These are phyloP conservation scores for Chymomyza procnemis DNA, from an alignment of 2,888 invertebrate genomes.

Conservation along the genomic window DNA sequence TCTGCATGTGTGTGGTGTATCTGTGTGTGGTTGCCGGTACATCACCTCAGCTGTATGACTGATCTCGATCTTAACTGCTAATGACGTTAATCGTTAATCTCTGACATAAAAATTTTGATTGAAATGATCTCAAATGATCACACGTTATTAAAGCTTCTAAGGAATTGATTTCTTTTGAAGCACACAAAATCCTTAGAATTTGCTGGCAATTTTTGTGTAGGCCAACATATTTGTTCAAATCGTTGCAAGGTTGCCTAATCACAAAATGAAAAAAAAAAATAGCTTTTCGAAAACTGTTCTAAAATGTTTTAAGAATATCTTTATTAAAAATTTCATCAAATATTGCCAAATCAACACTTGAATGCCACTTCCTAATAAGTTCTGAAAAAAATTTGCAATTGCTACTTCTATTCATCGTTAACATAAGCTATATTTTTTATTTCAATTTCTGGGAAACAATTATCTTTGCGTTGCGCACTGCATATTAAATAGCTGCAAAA, in stretches of 20 bases:
- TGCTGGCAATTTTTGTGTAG: not conserved
- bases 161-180: not conserved
- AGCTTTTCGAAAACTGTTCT: too few relatives aligned
- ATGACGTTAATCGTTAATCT: conserved; percentile 76
- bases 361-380: too few relatives aligned
- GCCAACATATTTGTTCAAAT: too few relatives aligned
- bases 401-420: not conserved
- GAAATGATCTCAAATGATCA: conserved; percentile 54
- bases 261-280: too few relatives aligned
- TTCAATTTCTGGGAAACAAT: not conserved
- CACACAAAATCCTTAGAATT: not conserved
- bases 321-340: too few relatives aligned
- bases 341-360: too few relatives aligned
- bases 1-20: conserved; percentile 2
- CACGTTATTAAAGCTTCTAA: not conserved
- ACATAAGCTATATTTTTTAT: not conserved
- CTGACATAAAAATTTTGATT: conserved; percentile 75
- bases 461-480: not conserved
- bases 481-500: not conserved
- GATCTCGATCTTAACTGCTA: conserved; percentile 75
- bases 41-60: conserved; percentile 58
- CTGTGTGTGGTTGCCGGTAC: conserved; percentile 33
- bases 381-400: not conserved
- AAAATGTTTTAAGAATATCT: too few relatives aligned
- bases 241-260: too few relatives aligned